Evolutionary conservation across 2,888 invertebrate genomes (phyloP).

Genomic region (Muscina levida): DNA sequence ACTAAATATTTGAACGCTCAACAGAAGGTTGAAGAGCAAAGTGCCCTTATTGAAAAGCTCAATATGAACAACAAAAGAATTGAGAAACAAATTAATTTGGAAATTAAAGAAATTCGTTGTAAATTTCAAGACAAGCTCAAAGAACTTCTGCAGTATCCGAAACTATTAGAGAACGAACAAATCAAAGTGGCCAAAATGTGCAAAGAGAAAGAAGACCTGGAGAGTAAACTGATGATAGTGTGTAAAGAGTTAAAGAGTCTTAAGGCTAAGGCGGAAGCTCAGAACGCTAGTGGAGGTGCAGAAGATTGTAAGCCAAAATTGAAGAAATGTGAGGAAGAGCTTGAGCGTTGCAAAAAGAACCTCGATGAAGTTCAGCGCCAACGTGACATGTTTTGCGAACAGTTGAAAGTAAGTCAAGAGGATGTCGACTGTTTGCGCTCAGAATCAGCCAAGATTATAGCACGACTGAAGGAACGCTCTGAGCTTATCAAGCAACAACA

Average conservation of each 20-base stretch:
- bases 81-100: conserved; percentile 78
- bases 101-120: conserved; percentile 77
- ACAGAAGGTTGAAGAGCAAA: conserved; percentile 78
- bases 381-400: conserved; percentile 75
- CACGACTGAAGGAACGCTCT: conserved; percentile 77
- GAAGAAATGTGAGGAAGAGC: conserved; percentile 73
- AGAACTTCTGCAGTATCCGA: conserved; percentile 77
- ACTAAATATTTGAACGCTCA: conserved; percentile 77
- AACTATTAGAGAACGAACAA: conserved; percentile 78
- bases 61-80: conserved; percentile 78
- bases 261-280: conserved; percentile 69
- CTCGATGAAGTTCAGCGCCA: conserved; percentile 74
- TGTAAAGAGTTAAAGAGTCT: conserved; percentile 76
- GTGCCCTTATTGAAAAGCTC: conserved; percentile 75
- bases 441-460: conserved; percentile 78
- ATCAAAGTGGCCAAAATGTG: conserved; percentile 74
- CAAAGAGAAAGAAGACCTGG: conserved; percentile 76
- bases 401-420: conserved; percentile 74
- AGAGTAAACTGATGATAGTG: conserved; percentile 75
- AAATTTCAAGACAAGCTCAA: conserved; percentile 79
- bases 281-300: conserved; percentile 56
- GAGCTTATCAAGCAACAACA: conserved; percentile 73
- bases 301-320: conserved; percentile 73
- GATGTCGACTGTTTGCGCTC: conserved; percentile 77
- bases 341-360: conserved; percentile 70